Conservation (phyloP, 2,113 vertebrate genomes). For the Sapajus apella region DNA sequence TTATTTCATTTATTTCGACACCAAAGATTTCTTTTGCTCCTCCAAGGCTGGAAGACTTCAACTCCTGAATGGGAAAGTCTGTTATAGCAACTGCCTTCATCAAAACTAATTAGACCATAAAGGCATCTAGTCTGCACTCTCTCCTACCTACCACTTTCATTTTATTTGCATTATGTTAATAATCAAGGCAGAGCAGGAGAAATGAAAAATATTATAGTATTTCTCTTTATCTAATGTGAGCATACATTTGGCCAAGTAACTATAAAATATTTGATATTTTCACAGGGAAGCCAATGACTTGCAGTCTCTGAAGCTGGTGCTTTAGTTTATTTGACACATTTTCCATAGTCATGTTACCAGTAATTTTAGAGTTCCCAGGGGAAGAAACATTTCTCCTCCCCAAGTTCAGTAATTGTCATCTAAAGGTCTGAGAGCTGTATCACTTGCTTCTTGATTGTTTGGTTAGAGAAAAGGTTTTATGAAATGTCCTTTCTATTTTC, state of each 20-base stretch:
- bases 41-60: not conserved
- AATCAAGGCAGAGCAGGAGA: not conserved
- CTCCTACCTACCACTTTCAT: not conserved
- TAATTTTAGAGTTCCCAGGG: conserved; percentile 30
- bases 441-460: conserved; percentile 15
- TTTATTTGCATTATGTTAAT: not conserved
- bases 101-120: conserved; percentile 24
- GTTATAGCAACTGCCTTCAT: conserved; percentile 12
- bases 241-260: not conserved
- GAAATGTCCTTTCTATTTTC: not conserved
- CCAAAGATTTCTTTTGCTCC: conserved; percentile 29
- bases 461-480: not conserved
- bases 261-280: conserved; percentile 55
- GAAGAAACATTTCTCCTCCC: not conserved
- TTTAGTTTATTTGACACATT: conserved; percentile 43
- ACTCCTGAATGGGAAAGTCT: conserved; percentile 40
- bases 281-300: conserved; percentile 13
- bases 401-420: not conserved
- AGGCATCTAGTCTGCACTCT: not conserved
- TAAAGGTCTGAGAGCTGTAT: not conserved
- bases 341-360: not conserved
- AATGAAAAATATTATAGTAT: not conserved
- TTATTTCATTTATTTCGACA: conserved; percentile 47
- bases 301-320: conserved; percentile 10
- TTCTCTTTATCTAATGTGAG: not conserved